phyloP scores from a whole-genome alignment of 1,140 invertebrate species.

The Drosophila pachea region DNA sequence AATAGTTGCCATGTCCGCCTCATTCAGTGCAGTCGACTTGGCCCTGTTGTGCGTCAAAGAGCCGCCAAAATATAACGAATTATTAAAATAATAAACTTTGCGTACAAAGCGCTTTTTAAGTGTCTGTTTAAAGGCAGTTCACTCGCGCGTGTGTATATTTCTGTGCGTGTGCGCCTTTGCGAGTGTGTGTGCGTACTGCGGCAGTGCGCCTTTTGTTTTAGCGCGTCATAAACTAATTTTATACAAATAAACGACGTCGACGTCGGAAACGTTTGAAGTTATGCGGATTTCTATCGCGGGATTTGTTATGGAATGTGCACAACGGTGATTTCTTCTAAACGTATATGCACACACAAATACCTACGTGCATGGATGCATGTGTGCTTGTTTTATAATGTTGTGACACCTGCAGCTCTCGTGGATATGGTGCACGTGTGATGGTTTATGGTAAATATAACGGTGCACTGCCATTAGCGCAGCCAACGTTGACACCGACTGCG shows the following conservation, averaged over 20 bases:
- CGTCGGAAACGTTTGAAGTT: constrained; percentile 62
- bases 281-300: constrained; percentile 41
- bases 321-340: constrained; percentile 38
- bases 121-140: constrained; percentile 45
- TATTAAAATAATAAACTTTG: constrained; percentile 71
- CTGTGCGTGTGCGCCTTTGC: neutral
- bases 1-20: constrained; percentile 45
- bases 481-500: constrained; percentile 29
- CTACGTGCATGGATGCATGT: constrained; percentile 2
- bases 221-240: constrained; percentile 68
- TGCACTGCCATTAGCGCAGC: constrained; percentile 50
- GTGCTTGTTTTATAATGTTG: constrained; percentile 32
- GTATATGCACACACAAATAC: neutral
- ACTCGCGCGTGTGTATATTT: neutral
- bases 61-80: constrained; percentile 53
- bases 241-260: constrained; percentile 64
- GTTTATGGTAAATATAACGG: constrained; percentile 40
- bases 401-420: constrained; percentile 53
- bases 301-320: constrained; percentile 51
- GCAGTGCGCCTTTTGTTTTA: constrained; percentile 37
- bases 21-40: constrained; percentile 50
- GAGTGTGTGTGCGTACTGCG: constrained; percentile 13
- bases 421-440: constrained; percentile 2
- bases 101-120: constrained; percentile 63
- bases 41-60: constrained; percentile 60